Evolutionary conservation across 2,113 vertebrate genomes (phyloP), one percentile per base, ranked within the genome.

Genomic region (Corythoichthys haematopterus): DNA sequence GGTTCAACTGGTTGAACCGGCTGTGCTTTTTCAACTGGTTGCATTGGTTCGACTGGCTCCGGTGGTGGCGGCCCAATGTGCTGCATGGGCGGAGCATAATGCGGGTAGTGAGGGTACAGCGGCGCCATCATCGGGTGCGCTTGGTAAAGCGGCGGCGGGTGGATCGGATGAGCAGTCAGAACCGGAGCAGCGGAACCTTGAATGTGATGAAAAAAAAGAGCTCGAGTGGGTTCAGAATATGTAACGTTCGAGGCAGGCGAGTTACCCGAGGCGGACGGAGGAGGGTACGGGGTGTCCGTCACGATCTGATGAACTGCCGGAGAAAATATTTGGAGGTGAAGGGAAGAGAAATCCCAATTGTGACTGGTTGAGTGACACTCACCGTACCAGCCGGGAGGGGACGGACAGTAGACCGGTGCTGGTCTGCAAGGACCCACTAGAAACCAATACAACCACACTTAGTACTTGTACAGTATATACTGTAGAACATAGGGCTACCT

Each of bases 301-400:
- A 93, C 89, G 8, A 93, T 78, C 77, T 93, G 91, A 83, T 93
- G 92, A 78, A 93, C 92, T 93, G 84, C 13, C 86, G 81, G 55
- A 75, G 2, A 71, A 75, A 81, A 6, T 35, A 62, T 60, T 43
- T 65, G 36, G 14, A 65, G 28, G 38, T 47, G 2, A 40, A 64
- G 2, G 35, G 2, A 46, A 46, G 2, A 4, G 7, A 53, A n/a
- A 53, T 45, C 8, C 20, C 37, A 13, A n/a, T 4, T 2, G 10
- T 12, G 16, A 64, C 0, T 4, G 15, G 14, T 65, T 9, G 1
- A 2, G 10, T 33, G 43, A 8, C 15, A 89, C 91, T 86, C 68
- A 93, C 92, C 90, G 57, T 92, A 93, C 92, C 92, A 92, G 69
- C 92, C 91, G 3, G 91, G 91, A 0, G 91, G 90, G 7, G 92